Conservation (phyloP, 2,797 vertebrate genomes). For the Silurus lanzhouensis region DNA sequence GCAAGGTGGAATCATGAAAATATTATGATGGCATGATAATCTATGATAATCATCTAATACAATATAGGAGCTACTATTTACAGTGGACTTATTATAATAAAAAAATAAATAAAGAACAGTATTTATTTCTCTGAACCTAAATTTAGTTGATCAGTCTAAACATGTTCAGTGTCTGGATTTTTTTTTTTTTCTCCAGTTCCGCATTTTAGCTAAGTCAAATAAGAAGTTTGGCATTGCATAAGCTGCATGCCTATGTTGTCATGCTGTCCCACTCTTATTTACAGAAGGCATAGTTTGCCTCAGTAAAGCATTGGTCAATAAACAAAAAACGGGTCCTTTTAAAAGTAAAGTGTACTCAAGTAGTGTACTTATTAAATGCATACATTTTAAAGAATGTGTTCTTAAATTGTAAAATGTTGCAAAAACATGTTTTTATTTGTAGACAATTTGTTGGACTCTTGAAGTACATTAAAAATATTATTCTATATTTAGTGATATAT, state of each 20-base stretch:
- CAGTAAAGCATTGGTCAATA: not conserved
- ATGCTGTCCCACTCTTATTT: not conserved
- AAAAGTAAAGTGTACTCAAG: not conserved
- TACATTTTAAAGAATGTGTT: no score
- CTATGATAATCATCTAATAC: not conserved
- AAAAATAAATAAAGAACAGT: not conserved
- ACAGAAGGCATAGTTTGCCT: not conserved
- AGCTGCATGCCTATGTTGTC: not conserved
- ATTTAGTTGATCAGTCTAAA: not conserved
- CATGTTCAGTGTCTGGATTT: not conserved
- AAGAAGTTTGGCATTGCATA: not conserved
- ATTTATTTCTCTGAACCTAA: not conserved
- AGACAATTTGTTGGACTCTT: no score
- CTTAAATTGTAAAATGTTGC: no score
- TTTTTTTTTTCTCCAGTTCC: not conserved
- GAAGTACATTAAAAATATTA: no score
- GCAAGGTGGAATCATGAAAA: not conserved
- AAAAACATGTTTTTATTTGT: no score
- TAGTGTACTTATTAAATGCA: not conserved
- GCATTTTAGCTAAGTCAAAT: not conserved
- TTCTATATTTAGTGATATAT: no score
- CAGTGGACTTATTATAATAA: not conserved
- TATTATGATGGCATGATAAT: not conserved
- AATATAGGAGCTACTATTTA: not conserved
- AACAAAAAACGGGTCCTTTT: not conserved